Percentiles rank a stretch among this genome's conserved stretches.
Evolutionary conservation across 2,797 vertebrate species (phyloP).

Genomic region (Hydrophis major): DNA sequence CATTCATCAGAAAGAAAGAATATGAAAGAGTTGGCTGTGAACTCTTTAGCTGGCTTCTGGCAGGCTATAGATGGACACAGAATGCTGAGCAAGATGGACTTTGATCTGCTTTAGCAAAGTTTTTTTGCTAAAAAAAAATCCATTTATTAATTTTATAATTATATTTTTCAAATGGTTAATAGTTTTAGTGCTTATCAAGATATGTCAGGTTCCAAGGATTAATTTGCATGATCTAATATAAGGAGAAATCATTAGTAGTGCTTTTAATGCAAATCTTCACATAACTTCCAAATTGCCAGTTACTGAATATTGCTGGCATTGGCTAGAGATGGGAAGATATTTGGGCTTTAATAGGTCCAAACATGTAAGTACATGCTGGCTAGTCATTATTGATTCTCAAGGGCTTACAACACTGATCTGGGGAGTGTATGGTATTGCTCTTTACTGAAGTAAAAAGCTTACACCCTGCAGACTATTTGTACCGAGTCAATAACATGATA

Average conservation of each 20-base stretch:
- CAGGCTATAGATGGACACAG: neutral
- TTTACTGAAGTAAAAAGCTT: constrained; percentile 30
- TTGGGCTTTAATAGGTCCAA: constrained; percentile 37
- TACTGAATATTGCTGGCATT: neutral
- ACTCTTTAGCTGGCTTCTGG: neutral
- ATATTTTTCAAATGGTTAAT: neutral
- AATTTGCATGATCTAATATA: neutral
- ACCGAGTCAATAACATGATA: neutral
- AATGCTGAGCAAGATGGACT: neutral
- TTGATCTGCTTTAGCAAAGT: neutral
- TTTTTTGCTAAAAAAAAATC: neutral
- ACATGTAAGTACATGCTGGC: constrained; percentile 36
- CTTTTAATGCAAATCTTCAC: neutral
- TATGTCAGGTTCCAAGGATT: neutral
- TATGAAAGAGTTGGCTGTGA: neutral
- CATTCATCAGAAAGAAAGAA: neutral
- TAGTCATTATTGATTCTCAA: constrained; percentile 47
- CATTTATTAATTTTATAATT: neutral
- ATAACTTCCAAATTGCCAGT: neutral
- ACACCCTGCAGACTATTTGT: constrained; percentile 42
- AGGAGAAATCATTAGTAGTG: constrained; percentile 4
- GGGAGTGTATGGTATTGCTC: constrained; percentile 46
- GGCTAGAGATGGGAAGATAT: constrained; percentile 1
- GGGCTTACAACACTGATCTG: constrained; percentile 49
- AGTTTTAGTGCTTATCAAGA: neutral